Base-by-base conservation (phyloP, 2,797 vertebrate species). In the Ptychobarbus kaznakovi region DNA sequence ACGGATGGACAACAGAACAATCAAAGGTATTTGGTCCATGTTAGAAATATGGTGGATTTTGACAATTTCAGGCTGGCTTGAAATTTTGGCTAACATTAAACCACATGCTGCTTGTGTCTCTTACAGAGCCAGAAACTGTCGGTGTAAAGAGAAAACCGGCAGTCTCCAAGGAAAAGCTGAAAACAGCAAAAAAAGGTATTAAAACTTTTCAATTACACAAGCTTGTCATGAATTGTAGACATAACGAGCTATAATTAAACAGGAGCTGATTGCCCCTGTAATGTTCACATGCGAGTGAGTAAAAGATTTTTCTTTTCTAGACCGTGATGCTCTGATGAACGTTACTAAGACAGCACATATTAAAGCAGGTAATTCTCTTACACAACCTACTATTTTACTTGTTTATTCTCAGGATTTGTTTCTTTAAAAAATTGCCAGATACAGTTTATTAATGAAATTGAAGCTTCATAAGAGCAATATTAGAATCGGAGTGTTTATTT, bases 131-230 rank as follows among this genome's bases (percentile, higher is more conserved):
- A 53, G 79, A 86, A 75, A 84, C 77, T 76, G 70, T 85, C 20
- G 89, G 91, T 85, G 83, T 90, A 87, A 93, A 92, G 86, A 42
- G 15, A 22, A 91, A 92, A 90, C 51, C 90, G 75, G 84, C 16
- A 0, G 35, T 84, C 6, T 68, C 84, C 49, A 91, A 89, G 81
- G 93, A 92, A 92, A 91, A 51, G 28, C 7, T 65, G 2, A 65
- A 65, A 18, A 35, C 63, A 42, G 42, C 16, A 16, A 72, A 56
- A 74, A 78, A 44, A 58, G 83, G 75, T 84, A 58, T 70, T 6
- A 3, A 80, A 49, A 49, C 32, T 0, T 66, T 0, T 80, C 16
- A 7, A 42, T 16, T 61, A 42, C 53, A 78, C 56, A 18, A 44
- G 8, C 8, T 53, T 8, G 1, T 63, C 20, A 63, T 49, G 12